Conservation (phyloP, 2,113 vertebrate species). For the Platysteira castanea region DNA sequence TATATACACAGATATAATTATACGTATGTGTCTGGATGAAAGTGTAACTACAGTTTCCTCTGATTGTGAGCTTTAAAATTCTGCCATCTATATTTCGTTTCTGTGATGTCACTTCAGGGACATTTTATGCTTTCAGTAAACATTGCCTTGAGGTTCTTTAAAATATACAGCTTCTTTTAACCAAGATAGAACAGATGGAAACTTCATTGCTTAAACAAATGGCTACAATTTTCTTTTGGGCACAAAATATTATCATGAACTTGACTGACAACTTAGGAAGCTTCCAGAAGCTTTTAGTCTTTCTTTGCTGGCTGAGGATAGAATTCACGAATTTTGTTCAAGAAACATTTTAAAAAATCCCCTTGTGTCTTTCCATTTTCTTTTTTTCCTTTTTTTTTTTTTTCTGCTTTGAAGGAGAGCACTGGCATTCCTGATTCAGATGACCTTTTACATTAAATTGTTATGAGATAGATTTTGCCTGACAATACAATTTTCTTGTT, state of each 20-base stretch:
- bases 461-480: background rate
- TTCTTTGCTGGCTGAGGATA: background rate
- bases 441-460: background rate
- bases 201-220: conserved; percentile 49
- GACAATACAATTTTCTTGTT: conserved; percentile 1
- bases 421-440: background rate
- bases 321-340: background rate
- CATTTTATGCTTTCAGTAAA: conserved; percentile 43
- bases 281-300: conserved; percentile 22
- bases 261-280: conserved; percentile 22
- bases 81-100: conserved; percentile 34
- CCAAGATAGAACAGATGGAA: conserved; percentile 56
- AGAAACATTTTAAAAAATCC: background rate
- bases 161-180: conserved; percentile 55
- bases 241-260: background rate
- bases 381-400: too few relatives aligned
- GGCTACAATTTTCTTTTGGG: conserved; percentile 16
- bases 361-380: background rate
- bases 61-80: conserved; percentile 6
- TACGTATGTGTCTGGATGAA: background rate
- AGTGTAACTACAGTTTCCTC: background rate
- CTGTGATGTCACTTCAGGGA: conserved; percentile 22
- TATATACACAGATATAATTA: background rate
- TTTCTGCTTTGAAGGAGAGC: background rate
- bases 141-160: conserved; percentile 39